Evolutionary conservation across 23 tunicate genomes (phyloP).

Genomic region (Styela clava): DNA sequence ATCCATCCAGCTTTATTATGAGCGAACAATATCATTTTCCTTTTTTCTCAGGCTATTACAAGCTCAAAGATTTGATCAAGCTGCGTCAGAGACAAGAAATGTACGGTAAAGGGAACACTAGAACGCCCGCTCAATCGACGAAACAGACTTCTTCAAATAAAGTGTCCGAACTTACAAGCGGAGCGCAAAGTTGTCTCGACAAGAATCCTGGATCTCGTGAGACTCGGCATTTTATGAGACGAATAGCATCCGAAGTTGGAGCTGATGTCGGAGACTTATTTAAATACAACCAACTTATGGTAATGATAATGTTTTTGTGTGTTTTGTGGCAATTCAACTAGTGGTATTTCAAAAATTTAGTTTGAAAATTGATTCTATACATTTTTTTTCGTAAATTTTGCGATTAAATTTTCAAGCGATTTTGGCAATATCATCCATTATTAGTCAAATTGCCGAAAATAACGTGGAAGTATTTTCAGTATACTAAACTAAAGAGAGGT

Average conservation of each 20-base stretch:
- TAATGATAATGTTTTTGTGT: no score
- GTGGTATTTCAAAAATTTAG: no score
- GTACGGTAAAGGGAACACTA: conserved; percentile 48
- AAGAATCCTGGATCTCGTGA: conserved; percentile 55
- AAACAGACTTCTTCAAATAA: background rate
- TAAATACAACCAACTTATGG: conserved; percentile 94
- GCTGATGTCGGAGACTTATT: conserved; percentile 78
- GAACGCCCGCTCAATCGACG: background rate
- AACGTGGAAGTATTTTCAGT: no score
- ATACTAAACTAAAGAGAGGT: no score
- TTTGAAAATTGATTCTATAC: no score
- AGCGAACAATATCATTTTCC: no score
- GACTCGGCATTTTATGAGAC: conserved; percentile 83
- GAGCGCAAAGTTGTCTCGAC: background rate
- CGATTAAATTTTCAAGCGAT: no score
- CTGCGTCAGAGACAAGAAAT: conserved; percentile 66
- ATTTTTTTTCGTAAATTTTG: no score
- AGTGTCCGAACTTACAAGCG: background rate
- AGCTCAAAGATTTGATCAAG: conserved; percentile 60
- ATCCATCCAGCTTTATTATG: no score
- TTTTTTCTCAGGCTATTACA: conserved; percentile 93
- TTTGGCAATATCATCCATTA: no score
- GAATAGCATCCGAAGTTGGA: conserved; percentile 91
- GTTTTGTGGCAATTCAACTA: no score
- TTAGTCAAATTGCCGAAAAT: no score